These are phyloP conservation scores for Ichneumoninae sp. DNA, from an alignment of 2,888 invertebrate genomes.

Conservation along the genomic window DNA sequence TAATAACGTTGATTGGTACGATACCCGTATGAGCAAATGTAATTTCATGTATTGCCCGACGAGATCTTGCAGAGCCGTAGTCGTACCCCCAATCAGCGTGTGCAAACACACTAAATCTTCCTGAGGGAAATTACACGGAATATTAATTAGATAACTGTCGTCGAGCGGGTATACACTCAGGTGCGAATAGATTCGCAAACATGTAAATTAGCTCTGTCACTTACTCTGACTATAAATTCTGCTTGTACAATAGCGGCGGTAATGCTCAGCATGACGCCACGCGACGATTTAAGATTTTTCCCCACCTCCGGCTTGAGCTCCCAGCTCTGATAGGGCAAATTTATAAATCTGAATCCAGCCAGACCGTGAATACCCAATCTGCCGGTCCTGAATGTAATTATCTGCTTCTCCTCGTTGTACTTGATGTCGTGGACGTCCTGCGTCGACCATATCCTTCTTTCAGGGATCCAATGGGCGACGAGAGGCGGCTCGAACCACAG, in stretches of 20 bases:
- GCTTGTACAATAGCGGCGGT: slow-evolving; percentile 87
- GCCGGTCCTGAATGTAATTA: slow-evolving; percentile 91
- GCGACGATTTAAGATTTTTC: slow-evolving; percentile 80
- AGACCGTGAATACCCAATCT: slow-evolving; percentile 88
- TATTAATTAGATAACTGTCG: slow-evolving; percentile 22
- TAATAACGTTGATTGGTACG: not conserved
- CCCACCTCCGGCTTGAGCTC: slow-evolving; percentile 90
- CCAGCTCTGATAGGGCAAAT: slow-evolving; percentile 95
- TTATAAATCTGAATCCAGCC: slow-evolving; percentile 90
- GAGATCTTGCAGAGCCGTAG: slow-evolving; percentile 87
- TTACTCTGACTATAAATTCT: slow-evolving; percentile 85
- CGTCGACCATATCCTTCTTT: slow-evolving; percentile 87
- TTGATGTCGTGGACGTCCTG: slow-evolving; percentile 91
- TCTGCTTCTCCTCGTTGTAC: slow-evolving; percentile 94
- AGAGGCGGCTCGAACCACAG: slow-evolving; percentile 93
- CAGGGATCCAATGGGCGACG: slow-evolving; percentile 90
- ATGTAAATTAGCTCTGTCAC: not conserved
- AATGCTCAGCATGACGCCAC: slow-evolving; percentile 84
- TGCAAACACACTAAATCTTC: slow-evolving; percentile 84
- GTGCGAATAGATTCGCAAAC: slow-evolving; percentile 4
- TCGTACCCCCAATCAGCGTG: slow-evolving; percentile 85
- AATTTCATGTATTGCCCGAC: slow-evolving; percentile 87
- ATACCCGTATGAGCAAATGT: slow-evolving; percentile 87
- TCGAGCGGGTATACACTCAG: not conserved
- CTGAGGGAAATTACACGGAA: slow-evolving; percentile 73